Percentiles rank a stretch among this genome's conserved stretches.
These are phyloP conservation scores for Amblyopsis rosae DNA, from an alignment of 2,113 vertebrate genomes.

Conservation along the genomic window DNA sequence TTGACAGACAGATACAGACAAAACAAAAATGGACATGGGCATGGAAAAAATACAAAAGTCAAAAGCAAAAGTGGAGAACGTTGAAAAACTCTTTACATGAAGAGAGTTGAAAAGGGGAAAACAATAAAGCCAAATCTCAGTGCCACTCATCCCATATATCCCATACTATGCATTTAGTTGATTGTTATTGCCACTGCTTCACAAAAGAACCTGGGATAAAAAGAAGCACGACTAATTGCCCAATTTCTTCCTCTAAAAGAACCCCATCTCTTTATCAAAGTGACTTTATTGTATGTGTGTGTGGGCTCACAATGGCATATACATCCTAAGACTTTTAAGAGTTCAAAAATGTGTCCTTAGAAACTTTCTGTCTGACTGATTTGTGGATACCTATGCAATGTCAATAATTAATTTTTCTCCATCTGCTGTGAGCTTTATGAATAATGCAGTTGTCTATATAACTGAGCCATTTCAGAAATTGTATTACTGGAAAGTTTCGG, in stretches of 20 bases:
- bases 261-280: conserved; percentile 32
- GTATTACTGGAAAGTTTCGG: conserved; percentile 37
- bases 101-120: no score
- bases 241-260: conserved; percentile 1
- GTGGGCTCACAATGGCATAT: background rate
- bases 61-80: no score
- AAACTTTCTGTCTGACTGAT: conserved; percentile 22
- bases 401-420: conserved; percentile 58
- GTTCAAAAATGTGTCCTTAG: conserved; percentile 33
- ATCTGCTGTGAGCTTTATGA: conserved; percentile 45
- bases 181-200: conserved; percentile 28
- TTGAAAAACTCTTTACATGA: no score
- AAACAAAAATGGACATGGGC: background rate
- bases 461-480: conserved; percentile 38
- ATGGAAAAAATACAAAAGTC: no score
- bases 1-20: background rate
- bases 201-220: conserved; percentile 25
- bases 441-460: conserved; percentile 60
- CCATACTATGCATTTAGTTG: conserved; percentile 32
- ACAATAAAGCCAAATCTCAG: no score
- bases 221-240: conserved; percentile 43
- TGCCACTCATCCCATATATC: conserved; percentile 26
- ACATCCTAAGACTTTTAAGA: background rate
- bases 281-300: background rate
- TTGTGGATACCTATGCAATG: conserved; percentile 44